Base-by-base conservation (phyloP, 2,888 invertebrate species). In the Acronicta psi region DNA sequence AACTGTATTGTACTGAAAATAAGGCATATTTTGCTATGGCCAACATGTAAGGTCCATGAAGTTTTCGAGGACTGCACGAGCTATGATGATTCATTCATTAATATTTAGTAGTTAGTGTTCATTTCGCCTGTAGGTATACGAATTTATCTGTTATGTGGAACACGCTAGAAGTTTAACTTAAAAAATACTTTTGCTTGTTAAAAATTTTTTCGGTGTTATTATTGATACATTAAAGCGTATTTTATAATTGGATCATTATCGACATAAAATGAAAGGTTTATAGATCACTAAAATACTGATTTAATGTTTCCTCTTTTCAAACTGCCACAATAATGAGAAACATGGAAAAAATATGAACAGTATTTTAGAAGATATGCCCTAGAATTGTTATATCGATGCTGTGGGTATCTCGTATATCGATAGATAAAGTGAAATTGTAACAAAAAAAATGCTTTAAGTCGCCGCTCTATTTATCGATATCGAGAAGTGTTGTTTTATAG, bases 61-160 rank as follows among this genome's bases (percentile, higher is more conserved):
- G 34, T 34, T 34, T 31, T 5, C 34, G 0, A 34, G 34, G n/a
- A n/a, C 34, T 34, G 31, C n/a, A 2, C 11, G 47, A 37, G 1
- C n/a, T n/a, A 9, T 14, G 9, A 42, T 42, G 43, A 10, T 25
- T 10, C 8, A 40, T 25, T 18, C 20, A 34, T 55, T 40, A 25
- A 6, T 23, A 40, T 34, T 43, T 8, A 29, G 25, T 54, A 34
- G 10, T 37, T 43, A 54, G 42, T 13, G 23, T 31, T 69, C 53
- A 65, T 61, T 50, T 69, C 45, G 54, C 23, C 49, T 46, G 53
- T 62, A n/a, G n/a, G n/a, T n/a, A 62, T 69, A 66, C 69, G 69
- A 66, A 69, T 69, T 66, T 66, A 66, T 66, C 54, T 17, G 45
- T 42, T 14, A 20, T 36, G 31, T 38, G 37, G 40, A 34, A 45